Conservation (phyloP, 1,140 invertebrate genomes). For the Steinernema khuongi region DNA sequence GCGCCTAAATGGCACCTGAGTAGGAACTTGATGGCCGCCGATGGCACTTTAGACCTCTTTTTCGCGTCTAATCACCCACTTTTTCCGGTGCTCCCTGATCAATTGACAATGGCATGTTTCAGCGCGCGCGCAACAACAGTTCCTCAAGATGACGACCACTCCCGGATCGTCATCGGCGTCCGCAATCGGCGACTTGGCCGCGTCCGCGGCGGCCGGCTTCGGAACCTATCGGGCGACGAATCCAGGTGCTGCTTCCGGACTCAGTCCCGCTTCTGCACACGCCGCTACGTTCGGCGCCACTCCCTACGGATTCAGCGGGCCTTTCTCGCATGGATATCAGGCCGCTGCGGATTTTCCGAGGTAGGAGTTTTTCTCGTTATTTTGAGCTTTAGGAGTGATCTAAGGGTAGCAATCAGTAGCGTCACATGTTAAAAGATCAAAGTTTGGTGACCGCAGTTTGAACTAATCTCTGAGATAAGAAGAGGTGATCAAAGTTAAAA, state of each 20-base stretch:
- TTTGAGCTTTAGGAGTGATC: no score
- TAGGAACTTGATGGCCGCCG: constrained; percentile 9
- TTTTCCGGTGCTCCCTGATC: neutral
- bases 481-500: no score
- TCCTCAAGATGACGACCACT: constrained; percentile 12
- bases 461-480: no score
- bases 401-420: no score
- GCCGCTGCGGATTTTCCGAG: neutral
- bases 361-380: neutral
- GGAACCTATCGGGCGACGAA: neutral
- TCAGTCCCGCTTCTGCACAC: neutral
- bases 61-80: constrained; percentile 10
- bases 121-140: constrained; percentile 16
- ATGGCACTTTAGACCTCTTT: constrained; percentile 15
- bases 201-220: constrained; percentile 4
- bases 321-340: constrained; percentile 9
- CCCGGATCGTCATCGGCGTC: constrained; percentile 8
- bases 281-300: neutral
- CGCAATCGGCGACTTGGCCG: constrained; percentile 9
- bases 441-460: no score
- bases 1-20: constrained; percentile 14
- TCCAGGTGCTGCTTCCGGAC: neutral
- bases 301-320: neutral
- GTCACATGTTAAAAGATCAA: no score
- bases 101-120: constrained; percentile 6